Conservation (phyloP, 2,888 invertebrate genomes). For the Pedicia rivosa region DNA sequence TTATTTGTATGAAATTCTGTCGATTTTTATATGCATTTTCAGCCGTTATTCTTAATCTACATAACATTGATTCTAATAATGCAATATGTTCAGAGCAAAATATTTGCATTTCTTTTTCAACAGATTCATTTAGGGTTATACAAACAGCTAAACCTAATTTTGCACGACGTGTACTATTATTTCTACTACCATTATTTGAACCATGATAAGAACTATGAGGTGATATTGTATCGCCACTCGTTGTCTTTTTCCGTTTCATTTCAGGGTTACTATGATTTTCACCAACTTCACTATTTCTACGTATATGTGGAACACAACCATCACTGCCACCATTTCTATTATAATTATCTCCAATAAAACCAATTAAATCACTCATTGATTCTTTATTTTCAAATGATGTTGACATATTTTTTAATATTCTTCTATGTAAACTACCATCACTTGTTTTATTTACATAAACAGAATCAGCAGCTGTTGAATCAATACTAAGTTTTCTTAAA, state of each 20-base stretch:
- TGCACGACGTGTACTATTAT: conserved; percentile 22
- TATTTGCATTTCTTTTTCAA: conserved; percentile 48
- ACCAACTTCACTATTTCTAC: conserved; percentile 22
- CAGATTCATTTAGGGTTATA: conserved; percentile 37
- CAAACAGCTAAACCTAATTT: conserved; percentile 53
- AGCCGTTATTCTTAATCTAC: conserved; percentile 48
- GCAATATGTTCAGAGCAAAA: conserved; percentile 69
- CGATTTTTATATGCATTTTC: conserved; percentile 44
- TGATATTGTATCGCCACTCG: conserved; percentile 6
- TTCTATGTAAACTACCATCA: conserved; percentile 39
- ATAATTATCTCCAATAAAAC: conserved; percentile 25
- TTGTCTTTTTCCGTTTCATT: conserved; percentile 17
- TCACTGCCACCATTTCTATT: conserved; percentile 18
- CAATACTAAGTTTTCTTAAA: conserved; percentile 24
- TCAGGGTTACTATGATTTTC: conserved; percentile 29
- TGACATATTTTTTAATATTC: conserved; percentile 39
- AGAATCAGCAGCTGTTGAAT: conserved; percentile 21
- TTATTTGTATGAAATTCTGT: conserved; percentile 33
- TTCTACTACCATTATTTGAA: conserved; percentile 13
- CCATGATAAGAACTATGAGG: conserved; percentile 3
- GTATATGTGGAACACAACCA: conserved; percentile 20
- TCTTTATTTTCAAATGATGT: conserved; percentile 31
- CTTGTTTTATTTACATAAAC: conserved; percentile 34
- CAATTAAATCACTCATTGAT: conserved; percentile 28
- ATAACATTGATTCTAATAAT: conserved; percentile 53